phyloP scores from a whole-genome alignment of 1,140 invertebrate species.

The Carcinoscorpius rotundicauda region DNA sequence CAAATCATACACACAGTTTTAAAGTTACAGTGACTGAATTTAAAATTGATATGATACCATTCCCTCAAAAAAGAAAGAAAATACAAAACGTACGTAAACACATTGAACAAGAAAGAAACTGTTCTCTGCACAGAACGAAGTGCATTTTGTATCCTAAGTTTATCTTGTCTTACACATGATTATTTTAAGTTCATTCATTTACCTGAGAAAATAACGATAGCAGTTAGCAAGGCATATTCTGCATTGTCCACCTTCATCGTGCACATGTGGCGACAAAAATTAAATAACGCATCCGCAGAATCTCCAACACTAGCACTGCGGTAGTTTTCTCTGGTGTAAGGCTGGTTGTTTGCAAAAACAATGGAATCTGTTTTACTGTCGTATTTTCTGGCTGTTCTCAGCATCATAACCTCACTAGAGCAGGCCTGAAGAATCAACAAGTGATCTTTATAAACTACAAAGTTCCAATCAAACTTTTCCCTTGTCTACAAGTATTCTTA shows the following conservation, averaged over 20 bases:
- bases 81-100: no score
- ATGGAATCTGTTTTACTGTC: conserved; percentile 84
- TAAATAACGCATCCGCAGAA: conserved; percentile 76
- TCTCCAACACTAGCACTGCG: conserved; percentile 78
- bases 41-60: no score
- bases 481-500: no score
- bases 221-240: conserved; percentile 90
- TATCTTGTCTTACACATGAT: no score
- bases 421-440: conserved; percentile 53
- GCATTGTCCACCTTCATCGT: conserved; percentile 73
- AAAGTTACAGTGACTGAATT: no score
- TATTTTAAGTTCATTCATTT: conserved; percentile 23
- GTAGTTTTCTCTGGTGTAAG: conserved; percentile 83
- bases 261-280: conserved; percentile 71
- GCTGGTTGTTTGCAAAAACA: conserved; percentile 89
- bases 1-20: no score
- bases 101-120: no score
- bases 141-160: no score
- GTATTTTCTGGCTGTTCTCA: conserved; percentile 85
- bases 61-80: no score
- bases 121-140: no score
- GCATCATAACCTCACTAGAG: conserved; percentile 96
- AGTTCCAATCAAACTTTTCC: no score
- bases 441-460: no score
- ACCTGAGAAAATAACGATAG: conserved; percentile 97